Evolutionary conservation across 2,113 vertebrate species (phyloP), one percentile per base, ranked within the genome.

Genomic region (Protobothrops mucrosquamatus): DNA sequence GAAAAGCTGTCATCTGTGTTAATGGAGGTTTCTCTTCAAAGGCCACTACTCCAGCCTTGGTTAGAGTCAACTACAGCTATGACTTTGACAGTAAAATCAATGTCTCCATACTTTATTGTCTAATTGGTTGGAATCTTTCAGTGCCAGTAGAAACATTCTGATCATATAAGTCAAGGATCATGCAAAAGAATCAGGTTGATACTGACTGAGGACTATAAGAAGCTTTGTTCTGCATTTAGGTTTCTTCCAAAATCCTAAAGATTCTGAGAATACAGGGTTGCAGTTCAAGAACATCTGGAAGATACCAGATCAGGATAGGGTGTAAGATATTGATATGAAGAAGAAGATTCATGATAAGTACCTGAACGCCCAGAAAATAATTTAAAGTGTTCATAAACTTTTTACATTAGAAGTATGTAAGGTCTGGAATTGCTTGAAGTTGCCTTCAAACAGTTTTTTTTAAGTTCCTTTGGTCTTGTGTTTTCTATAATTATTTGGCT

Each of bases 401-500:
- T 95, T 93, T 96, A 96, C 93, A 94, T 96, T 95, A 93, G 97
- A 96, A 94, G 94, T 97, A 96, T 94, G 91, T 5, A 89, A 94
- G 48, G 95, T 92, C 93, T 95, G 94, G 90, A 95, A 92, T 96
- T 93, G 93, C 51, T 96, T 97, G 96, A 95, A 95, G 87, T 95
- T 95, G 91, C 94, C 94, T 96, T 94, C 94, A 96, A 95, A 26
- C 0, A 9, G 95, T 94, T 93, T 81, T 81, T 74, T 81, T 94
- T 93, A 26, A 43, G 14, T 94, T 88, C 90, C 64, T 95, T 97
- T 96, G 96, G 97, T 97, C 96, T 96, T 95, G 95, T 97, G 96
- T 98, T 98, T 98, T 98, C 95, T 98, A 98, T 96, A 96, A 96
- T 95, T 97, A 96, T 97, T 98, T 97, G 97, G 96, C 96, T 97